Evolutionary conservation across 2,888 invertebrate species (phyloP).

Genomic region (Lithosia quadra): DNA sequence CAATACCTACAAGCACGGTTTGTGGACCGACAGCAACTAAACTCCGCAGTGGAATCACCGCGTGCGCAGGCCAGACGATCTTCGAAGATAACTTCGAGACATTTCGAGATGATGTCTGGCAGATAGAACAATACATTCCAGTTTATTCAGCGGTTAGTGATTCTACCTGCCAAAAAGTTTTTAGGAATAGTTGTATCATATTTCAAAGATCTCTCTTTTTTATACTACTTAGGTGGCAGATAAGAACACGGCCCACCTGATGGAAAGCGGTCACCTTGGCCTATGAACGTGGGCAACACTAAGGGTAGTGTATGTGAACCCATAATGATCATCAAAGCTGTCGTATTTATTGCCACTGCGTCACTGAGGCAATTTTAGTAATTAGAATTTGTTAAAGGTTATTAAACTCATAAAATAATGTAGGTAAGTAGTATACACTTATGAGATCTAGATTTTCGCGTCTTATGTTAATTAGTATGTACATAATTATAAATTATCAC

Average conservation of each 20-base stretch:
- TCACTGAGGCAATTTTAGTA: background rate
- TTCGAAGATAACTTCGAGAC: conserved; percentile 88
- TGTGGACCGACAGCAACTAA: conserved; percentile 68
- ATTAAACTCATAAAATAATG: background rate
- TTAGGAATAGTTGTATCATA: background rate
- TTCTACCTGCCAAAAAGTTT: background rate
- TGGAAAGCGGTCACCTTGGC: no score
- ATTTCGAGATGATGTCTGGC: conserved; percentile 83
- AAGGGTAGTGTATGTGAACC: no score
- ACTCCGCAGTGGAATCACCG: conserved; percentile 64
- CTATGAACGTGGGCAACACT: no score
- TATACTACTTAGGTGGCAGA: no score
- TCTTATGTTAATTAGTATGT: background rate
- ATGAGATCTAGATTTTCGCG: background rate
- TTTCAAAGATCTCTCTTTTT: no score
- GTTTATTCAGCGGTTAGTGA: conserved; percentile 63
- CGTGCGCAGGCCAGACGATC: conserved; percentile 83
- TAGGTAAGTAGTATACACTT: background rate
- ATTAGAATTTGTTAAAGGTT: background rate
- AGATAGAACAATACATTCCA: conserved; percentile 86
- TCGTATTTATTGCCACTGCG: background rate
- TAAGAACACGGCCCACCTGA: no score
- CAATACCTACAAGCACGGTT: conserved; percentile 4
- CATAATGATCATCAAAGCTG: background rate
- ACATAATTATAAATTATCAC: no score